These are phyloP conservation scores for Capreolus pygargus DNA, from an alignment of 2,113 vertebrate species.

Conservation along the genomic window DNA sequence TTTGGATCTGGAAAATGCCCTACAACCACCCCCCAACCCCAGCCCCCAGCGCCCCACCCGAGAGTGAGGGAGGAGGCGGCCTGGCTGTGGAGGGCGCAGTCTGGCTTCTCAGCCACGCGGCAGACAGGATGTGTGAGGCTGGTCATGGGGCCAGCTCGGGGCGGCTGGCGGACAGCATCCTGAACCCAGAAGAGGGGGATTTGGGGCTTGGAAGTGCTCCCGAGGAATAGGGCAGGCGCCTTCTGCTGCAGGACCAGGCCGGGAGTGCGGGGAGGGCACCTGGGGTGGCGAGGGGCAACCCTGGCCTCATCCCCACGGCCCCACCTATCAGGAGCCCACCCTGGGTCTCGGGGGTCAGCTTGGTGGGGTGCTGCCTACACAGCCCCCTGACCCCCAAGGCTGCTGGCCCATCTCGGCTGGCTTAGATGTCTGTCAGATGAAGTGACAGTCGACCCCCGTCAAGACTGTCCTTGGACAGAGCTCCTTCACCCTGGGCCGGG, in stretches of 20 bases:
- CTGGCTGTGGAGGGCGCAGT: fast-evolving
- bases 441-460: fast-evolving
- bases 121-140: not conserved
- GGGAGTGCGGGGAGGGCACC: not conserved
- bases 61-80: fast-evolving
- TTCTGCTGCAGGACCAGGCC: not conserved
- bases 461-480: fast-evolving
- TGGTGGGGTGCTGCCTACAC: not conserved
- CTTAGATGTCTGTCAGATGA: not conserved
- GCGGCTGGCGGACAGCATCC: fast-evolving
- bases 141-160: fast-evolving
- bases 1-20: not conserved
- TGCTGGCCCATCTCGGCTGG: not conserved
- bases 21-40: fast-evolving
- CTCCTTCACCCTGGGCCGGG: fast-evolving
- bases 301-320: not conserved
- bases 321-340: fast-evolving
- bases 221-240: fast-evolving
- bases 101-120: not conserved
- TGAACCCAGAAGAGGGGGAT: fast-evolving
- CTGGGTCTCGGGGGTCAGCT: fast-evolving
- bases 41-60: fast-evolving
- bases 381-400: fast-evolving
- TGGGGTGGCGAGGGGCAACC: not conserved
- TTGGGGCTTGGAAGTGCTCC: not conserved